Conservation (phyloP, 2,888 invertebrate genomes). For the Heteromurus nitidus region DNA sequence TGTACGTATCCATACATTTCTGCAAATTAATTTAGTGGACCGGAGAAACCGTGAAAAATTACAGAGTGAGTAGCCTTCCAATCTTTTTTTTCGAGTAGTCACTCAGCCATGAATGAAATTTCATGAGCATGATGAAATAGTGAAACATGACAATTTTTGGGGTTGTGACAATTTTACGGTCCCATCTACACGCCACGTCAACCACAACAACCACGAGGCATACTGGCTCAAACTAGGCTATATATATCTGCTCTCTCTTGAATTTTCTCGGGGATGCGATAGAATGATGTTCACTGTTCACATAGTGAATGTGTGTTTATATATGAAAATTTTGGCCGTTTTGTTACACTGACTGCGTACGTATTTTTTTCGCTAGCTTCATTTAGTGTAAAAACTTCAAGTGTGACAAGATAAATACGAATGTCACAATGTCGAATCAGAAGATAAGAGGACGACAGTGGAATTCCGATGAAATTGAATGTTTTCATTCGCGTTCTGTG, state of each 20-base stretch:
- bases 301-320: slow-evolving; percentile 12
- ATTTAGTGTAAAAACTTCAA: slow-evolving; percentile 54
- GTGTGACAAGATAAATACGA: slow-evolving; percentile 68
- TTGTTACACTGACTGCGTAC: not conserved
- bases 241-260: not conserved
- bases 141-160: slow-evolving; percentile 38
- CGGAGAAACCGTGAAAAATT: slow-evolving; percentile 37
- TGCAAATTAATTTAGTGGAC: slow-evolving; percentile 36
- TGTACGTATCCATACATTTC: not conserved
- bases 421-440: slow-evolving; percentile 47
- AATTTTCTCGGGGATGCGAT: slow-evolving; percentile 40
- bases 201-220: slow-evolving; percentile 40
- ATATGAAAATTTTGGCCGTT: slow-evolving; percentile 24
- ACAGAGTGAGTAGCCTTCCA: slow-evolving; percentile 26
- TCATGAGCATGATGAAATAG: slow-evolving; percentile 24
- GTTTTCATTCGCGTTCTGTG: slow-evolving; percentile 48
- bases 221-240: too few relatives aligned
- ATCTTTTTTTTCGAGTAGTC: slow-evolving; percentile 35
- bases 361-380: slow-evolving; percentile 19
- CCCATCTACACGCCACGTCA: slow-evolving; percentile 41
- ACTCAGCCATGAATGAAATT: slow-evolving; percentile 19
- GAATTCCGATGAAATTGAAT: slow-evolving; percentile 65
- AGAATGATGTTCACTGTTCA: not conserved
- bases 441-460: slow-evolving; percentile 53
- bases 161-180: slow-evolving; percentile 61